These are phyloP conservation scores for Lucilia cuprina DNA, from an alignment of 1,140 invertebrate genomes.

Conservation along the genomic window DNA sequence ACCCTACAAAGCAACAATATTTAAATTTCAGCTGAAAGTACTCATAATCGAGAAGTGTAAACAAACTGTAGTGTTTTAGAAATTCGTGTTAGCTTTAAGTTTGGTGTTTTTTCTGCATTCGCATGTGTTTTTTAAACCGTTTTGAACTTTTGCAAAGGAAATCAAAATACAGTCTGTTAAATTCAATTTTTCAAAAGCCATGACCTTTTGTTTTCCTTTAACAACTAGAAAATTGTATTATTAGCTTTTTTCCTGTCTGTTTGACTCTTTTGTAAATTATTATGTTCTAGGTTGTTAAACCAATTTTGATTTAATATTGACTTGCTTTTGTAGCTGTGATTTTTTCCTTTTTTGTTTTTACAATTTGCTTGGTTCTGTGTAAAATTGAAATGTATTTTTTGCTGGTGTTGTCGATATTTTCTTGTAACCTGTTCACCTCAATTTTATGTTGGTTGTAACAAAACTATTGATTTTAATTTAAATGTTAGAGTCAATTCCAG, in stretches of 20 bases:
- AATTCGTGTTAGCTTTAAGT: background rate
- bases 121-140: background rate
- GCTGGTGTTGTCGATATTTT: background rate
- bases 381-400: background rate
- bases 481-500: background rate
- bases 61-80: background rate
- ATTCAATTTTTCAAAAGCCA: background rate
- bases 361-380: background rate
- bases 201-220: background rate
- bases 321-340: background rate
- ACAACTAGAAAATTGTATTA: background rate
- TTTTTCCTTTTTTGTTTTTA: background rate
- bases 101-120: background rate
- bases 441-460: background rate
- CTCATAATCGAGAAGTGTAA: background rate
- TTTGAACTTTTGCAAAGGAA: background rate
- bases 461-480: background rate
- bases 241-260: too few species aligned
- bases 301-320: background rate
- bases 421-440: background rate
- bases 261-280: background rate
- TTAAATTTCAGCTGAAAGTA: too few species aligned
- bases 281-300: background rate
- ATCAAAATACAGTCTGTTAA: background rate
- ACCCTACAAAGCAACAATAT: background rate